Percentiles rank a stretch among this genome's conserved stretches.
These are phyloP conservation scores for Linnaemya tessellans DNA, from an alignment of 2,888 invertebrate species.

Conservation along the genomic window DNA sequence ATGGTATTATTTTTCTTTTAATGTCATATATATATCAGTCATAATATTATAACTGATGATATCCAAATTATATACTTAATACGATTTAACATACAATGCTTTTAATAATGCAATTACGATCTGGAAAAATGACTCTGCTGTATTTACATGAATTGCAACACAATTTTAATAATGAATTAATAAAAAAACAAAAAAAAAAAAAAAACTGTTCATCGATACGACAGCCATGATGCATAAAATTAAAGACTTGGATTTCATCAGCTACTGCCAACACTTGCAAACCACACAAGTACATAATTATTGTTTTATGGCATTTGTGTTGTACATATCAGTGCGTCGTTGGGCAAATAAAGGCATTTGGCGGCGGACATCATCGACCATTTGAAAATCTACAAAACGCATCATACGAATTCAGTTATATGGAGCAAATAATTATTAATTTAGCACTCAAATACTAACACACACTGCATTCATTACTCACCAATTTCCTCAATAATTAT, in stretches of 20 bases:
- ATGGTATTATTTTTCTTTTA: too few species aligned
- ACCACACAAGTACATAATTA: slow-evolving; percentile 8
- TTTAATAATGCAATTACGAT: too few species aligned
- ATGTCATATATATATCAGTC: too few species aligned
- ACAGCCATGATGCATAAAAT: neutral
- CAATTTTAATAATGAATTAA: too few species aligned
- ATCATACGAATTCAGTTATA: neutral
- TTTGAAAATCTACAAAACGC: slow-evolving; percentile 86
- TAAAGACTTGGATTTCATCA: too few species aligned
- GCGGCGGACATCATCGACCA: slow-evolving; percentile 89
- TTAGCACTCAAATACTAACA: slow-evolving; percentile 8
- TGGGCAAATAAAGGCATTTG: slow-evolving; percentile 93
- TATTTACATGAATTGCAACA: too few species aligned
- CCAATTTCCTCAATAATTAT: slow-evolving; percentile 91
- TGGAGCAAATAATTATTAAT: slow-evolving; percentile 13
- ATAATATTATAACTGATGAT: too few species aligned
- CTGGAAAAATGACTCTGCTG: too few species aligned
- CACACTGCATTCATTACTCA: slow-evolving; percentile 81
- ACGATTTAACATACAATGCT: too few species aligned
- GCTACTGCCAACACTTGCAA: neutral
- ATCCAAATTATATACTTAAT: too few species aligned
- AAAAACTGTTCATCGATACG: neutral
- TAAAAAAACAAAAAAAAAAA: too few species aligned
- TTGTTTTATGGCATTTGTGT: slow-evolving; percentile 41
- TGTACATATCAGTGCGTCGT: slow-evolving; percentile 86